These are phyloP conservation scores for Rafetus swinhoei DNA, from an alignment of 2,113 vertebrate species.

Conservation along the genomic window DNA sequence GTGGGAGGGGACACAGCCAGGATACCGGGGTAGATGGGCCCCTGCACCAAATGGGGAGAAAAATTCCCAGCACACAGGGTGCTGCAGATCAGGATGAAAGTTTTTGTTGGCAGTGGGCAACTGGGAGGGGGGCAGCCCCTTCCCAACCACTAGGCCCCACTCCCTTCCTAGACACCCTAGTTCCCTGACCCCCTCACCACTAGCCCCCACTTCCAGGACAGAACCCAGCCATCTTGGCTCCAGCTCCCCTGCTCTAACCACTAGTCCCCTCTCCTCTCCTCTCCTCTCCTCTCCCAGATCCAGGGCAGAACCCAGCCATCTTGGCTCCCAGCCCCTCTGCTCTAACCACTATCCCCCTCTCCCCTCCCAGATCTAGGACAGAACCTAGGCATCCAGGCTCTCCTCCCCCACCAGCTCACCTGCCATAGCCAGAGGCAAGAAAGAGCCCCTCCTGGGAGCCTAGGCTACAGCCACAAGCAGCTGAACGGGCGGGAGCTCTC, in stretches of 20 bases:
- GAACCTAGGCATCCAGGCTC: neutral
- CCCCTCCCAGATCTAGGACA: neutral
- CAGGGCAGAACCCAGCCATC: no score
- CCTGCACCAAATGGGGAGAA: neutral
- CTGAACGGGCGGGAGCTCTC: no score
- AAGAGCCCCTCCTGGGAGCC: neutral
- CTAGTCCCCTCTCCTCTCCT: no score
- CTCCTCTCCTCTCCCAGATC: no score
- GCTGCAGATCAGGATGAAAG: neutral
- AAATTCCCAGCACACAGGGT: neutral
- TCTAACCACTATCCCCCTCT: neutral
- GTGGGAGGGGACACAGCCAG: rapidly evolving
- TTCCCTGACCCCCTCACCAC: neutral
- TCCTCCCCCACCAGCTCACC: neutral
- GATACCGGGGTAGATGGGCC: neutral
- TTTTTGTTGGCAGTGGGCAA: neutral
- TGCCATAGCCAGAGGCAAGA: no score
- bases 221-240: neutral
- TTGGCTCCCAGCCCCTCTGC: neutral
- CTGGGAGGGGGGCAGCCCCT: neutral
- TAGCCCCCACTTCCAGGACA: neutral
- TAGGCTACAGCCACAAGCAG: rapidly evolving
- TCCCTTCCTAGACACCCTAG: neutral
- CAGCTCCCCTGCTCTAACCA: no score
- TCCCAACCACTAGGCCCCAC: no score